Conservation (phyloP, 2,797 vertebrate species). For the Syngnathus acus region DNA sequence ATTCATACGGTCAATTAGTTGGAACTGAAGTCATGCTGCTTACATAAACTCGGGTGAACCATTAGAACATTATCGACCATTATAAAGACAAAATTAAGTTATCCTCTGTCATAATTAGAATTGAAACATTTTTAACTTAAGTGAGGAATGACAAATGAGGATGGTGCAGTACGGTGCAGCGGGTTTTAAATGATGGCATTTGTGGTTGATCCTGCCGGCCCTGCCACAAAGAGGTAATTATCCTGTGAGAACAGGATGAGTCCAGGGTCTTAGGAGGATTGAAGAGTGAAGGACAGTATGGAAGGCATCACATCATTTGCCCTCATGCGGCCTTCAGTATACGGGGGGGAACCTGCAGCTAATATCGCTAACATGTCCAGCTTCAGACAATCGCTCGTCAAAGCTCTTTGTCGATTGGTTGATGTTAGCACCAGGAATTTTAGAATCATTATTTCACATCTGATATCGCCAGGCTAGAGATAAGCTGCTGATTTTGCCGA, state of each 20-base stretch:
- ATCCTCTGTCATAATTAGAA: too few relatives aligned
- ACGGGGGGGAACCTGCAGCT: conserved; percentile 10
- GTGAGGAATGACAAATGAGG: too few relatives aligned
- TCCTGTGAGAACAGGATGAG: conserved; percentile 18
- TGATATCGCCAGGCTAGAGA: conserved; percentile 33
- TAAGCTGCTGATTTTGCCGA: conserved; percentile 21
- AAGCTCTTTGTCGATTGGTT: conserved; percentile 22
- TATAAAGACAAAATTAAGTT: too few relatives aligned
- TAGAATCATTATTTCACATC: conserved; percentile 25
- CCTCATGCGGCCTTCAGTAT: conserved; percentile 10
- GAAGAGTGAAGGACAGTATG: conserved; percentile 32
- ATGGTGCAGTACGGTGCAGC: neutral
- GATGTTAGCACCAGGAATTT: conserved; percentile 2
- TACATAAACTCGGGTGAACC: too few relatives aligned
- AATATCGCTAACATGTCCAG: conserved; percentile 18
- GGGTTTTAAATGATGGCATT: neutral
- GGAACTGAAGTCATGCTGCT: too few relatives aligned
- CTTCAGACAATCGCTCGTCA: conserved; percentile 14
- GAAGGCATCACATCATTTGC: conserved; percentile 25
- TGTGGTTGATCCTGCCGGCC: conserved; percentile 2
- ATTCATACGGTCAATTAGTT: too few relatives aligned
- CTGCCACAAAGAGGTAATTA: conserved; percentile 31
- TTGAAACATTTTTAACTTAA: too few relatives aligned
- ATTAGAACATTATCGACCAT: too few relatives aligned
- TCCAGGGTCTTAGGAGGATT: conserved; percentile 25